Evolutionary conservation across 53 echinoderm and acorn worm species (phyloP), one percentile per base, ranked within the genome.

Genomic region (Pentamera pediparva): DNA sequence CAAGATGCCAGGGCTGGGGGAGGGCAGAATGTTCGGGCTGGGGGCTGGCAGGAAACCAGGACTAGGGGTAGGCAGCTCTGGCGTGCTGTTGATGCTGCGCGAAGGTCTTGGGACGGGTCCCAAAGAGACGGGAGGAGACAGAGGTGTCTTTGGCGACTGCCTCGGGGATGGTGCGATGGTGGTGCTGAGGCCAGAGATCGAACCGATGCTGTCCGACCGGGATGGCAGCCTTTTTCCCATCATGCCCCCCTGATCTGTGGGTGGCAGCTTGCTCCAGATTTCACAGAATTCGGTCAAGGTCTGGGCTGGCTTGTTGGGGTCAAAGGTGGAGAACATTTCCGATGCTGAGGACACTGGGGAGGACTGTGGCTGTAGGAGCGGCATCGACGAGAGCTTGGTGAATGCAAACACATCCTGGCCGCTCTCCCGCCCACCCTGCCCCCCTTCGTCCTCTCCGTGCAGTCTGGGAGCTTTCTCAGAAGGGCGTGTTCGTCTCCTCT

Each of bases 141-240:
- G 70, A 51, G 84, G 84, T 1, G 84, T 83, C 35, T 81, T 85
- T 26, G 86, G 86, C 27, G 81, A 81, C 61, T 85, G 86, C 25
- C 78, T 80, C 3, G 65, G 65, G 5, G 65, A 65, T 65, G 65
- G 65, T 26, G 65, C 35, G 29, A 57, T 32, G 13, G 59, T 17
- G n/a, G 78, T 70, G 34, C 89, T 61, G 28, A 76, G 52, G n/a
- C 93, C 86, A 18, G 85, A 87, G 43, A 78, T 79, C 18, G 92
- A 92, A 55, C 89, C 86, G 28, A 83, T 81, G 74, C 93, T 89
- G 62, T 93, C 93, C 21, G 89, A 83, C 8, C 89, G 83, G 60
- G 79, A 72, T 9, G 75, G 82, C 21, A 65, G 65, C 6, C 88
- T 39, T 40, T 83, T 78, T 50, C 54, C 79, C 22, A 64, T 56